Conservation (phyloP, 2,113 vertebrate genomes). For the Rhabdomys dilectus region DNA sequence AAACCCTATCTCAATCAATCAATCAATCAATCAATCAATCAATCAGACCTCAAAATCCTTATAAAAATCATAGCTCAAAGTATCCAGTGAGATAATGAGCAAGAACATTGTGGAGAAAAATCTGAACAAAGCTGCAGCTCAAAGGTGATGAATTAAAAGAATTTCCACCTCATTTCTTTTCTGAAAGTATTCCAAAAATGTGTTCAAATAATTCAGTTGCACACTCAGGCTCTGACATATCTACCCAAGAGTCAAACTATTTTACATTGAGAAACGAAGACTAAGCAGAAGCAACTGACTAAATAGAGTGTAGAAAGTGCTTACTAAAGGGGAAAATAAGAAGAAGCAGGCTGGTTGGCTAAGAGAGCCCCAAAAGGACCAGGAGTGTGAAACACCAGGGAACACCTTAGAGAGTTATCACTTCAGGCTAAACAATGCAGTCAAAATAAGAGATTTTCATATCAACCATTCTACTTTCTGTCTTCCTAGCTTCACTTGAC, state of each 20-base stretch:
- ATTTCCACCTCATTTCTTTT: slow-evolving; percentile 52
- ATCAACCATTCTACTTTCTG: background rate
- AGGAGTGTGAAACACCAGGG: slow-evolving; percentile 28
- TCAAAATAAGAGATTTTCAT: slow-evolving; percentile 37
- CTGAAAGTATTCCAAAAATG: slow-evolving; percentile 34
- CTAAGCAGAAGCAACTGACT: slow-evolving; percentile 47
- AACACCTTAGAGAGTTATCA: slow-evolving; percentile 1
- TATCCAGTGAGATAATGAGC: slow-evolving; percentile 33
- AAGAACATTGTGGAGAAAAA: slow-evolving; percentile 14
- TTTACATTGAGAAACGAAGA: slow-evolving; percentile 59
- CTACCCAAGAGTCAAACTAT: slow-evolving; percentile 34
- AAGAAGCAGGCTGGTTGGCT: slow-evolving; percentile 16
- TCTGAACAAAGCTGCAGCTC: slow-evolving; percentile 21
- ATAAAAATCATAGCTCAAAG: slow-evolving; percentile 20
- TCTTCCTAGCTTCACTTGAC: slow-evolving; percentile 32
- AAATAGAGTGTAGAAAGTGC: slow-evolving; percentile 43
- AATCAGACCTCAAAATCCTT: slow-evolving; percentile 25
- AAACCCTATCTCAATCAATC: background rate
- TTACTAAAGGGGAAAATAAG: slow-evolving; percentile 11
- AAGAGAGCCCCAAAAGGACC: slow-evolving; percentile 39
- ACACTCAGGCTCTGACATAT: slow-evolving; percentile 39
- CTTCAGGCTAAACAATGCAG: background rate
- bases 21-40: too few species aligned
- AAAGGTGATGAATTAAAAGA: slow-evolving; percentile 29
- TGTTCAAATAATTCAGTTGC: background rate